phyloP scores from a whole-genome alignment of 1,140 invertebrate genomes.

The Bombus superbus region DNA sequence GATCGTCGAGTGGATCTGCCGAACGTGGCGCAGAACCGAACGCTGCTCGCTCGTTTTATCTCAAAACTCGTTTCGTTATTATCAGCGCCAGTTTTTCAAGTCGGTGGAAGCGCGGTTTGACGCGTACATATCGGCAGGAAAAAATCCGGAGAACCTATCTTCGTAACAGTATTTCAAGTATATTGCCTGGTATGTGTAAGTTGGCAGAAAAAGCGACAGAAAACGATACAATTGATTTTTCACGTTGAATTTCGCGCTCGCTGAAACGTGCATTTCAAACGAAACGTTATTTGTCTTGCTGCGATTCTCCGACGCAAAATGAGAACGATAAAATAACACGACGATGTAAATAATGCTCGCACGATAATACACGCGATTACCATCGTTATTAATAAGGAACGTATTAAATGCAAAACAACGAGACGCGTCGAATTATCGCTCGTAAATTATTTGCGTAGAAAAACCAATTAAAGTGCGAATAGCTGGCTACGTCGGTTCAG shows the following conservation, averaged over 20 bases:
- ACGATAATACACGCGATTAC: no score
- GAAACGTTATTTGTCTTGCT: neutral
- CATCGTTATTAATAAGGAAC: no score
- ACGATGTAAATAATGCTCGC: no score
- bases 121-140: conserved; percentile 48
- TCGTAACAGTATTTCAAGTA: conserved; percentile 27
- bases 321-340: no score
- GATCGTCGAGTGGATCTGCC: conserved; percentile 41
- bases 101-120: conserved; percentile 43
- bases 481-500: no score
- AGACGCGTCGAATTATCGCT: neutral
- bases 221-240: conserved; percentile 6
- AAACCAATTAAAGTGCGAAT: no score
- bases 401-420: neutral
- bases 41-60: conserved; percentile 57
- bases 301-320: no score
- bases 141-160: conserved; percentile 40
- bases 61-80: conserved; percentile 59
- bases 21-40: conserved; percentile 21
- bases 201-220: conserved; percentile 1
- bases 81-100: conserved; percentile 64
- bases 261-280: neutral
- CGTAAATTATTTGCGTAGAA: neutral
- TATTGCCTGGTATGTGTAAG: neutral
- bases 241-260: conserved; percentile 19